A percentile compares a stretch with the other conserved stretches of the same genome.
These are phyloP conservation scores for Gari tellinella DNA, from an alignment of 2,888 invertebrate species.

Conservation along the genomic window DNA sequence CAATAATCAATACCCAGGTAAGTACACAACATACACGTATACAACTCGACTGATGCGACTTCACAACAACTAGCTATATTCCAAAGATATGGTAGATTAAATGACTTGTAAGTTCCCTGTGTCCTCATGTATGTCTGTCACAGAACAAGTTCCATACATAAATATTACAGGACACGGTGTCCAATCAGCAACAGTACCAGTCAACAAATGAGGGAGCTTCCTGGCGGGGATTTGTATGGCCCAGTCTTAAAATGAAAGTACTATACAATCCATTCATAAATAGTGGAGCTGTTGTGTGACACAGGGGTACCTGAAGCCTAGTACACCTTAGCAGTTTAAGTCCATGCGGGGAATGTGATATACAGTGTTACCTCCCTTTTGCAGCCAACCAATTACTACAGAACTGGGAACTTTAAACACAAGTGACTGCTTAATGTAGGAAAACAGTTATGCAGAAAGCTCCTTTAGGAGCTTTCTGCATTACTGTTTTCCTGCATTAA, in stretches of 20 bases:
- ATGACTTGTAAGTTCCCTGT: too few species aligned
- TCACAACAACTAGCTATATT: too few species aligned
- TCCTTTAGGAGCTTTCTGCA: too few species aligned
- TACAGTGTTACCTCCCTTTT: background rate
- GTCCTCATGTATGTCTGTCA: background rate
- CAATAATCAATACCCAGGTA: background rate
- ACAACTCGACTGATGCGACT: background rate
- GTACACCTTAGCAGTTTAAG: background rate
- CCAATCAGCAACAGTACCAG: constrained; percentile 30
- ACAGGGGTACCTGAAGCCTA: constrained; percentile 32
- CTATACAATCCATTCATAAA: constrained; percentile 62
- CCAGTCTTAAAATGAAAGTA: constrained; percentile 47
- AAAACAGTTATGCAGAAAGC: too few species aligned
- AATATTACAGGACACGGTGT: constrained; percentile 10
- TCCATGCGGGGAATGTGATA: constrained; percentile 4
- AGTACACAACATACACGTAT: background rate
- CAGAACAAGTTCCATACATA: background rate
- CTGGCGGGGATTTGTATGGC: constrained; percentile 24
- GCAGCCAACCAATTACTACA: too few species aligned
- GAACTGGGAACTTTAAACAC: too few species aligned
- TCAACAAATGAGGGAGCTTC: constrained; percentile 46
- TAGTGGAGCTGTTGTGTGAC: constrained; percentile 37
- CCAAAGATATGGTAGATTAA: too few species aligned
- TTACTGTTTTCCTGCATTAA: too few species aligned
- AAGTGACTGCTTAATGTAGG: too few species aligned